Evolutionary conservation across 2,888 invertebrate genomes (phyloP), one percentile per base, ranked within the genome.

Genomic region (Oxystoma pomonae): DNA sequence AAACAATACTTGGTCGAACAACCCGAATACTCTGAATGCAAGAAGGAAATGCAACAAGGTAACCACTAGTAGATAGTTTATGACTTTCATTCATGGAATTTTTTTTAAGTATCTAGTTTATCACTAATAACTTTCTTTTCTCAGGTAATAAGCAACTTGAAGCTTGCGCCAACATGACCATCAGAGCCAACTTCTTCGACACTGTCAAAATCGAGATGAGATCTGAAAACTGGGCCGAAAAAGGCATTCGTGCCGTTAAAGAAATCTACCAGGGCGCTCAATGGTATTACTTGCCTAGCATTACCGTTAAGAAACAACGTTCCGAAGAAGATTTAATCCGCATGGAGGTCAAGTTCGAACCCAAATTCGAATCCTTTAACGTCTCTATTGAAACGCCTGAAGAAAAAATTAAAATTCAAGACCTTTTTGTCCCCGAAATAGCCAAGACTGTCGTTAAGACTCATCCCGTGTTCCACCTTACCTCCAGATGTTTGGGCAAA

Each of bases 161-260:
- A 1, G 82, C 83, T 62, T 89, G 89, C 74, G 83, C 84, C 63
- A 81, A 85, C 66, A 82, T 85, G 72, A 84, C 84, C 5, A 73
- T 82, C 18, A 59, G 59, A 59, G 85, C 87, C 2, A 83, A 84
- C 67, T 76, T 83, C 50, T 79, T 86, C 58, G 85, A 90, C 71
- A 76, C 80, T 59, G 73, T 84, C 17, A 79, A 82, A 57, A 72
- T 85, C 1, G 75, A 82, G 16, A 72, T 86, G 1, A 77, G 82
- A 7, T 84, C 83, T 76, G 81, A 85, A 57, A 83, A 86, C 59
- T 68, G 86, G 2, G 82, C 82, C 60, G 72, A 79, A 1, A 69
- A 73, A n/a, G 68, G 81, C 56, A 80, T 78, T 68, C 83, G 85
- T 73, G 72, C 74, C 66, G 79, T 84, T 22, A 79, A 83, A 76